Base-by-base conservation (phyloP, 64 coral and sea anemone species). In the Orbicella faveolata region DNA sequence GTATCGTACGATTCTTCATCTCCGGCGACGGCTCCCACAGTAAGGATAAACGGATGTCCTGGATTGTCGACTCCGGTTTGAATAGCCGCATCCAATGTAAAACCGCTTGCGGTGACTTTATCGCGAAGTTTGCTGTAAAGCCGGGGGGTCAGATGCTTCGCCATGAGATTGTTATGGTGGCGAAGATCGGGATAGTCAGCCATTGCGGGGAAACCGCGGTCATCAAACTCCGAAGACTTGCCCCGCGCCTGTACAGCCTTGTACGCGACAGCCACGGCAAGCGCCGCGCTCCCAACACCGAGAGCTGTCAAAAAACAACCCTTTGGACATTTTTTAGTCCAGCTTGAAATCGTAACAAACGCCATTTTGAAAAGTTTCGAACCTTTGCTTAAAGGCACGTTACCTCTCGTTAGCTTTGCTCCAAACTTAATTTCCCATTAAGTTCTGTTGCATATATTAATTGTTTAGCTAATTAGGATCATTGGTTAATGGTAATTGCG, bases 41-140 rank as follows among this genome's bases (percentile, higher is more conserved):
- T 98, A 0, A 83, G 69, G 75, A 98, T 98, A 59, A 98, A 98
- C 0, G 96, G 96, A 69, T 98, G 96, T 5, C 96, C 96, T 0
- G 96, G 96, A n/a, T 98, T 98, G 76, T 98, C 96, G 0, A 98
- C 96, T 55, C 96, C 96, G 0, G 96, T 98, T 36, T 98, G 96
- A 52, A 98, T 95, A 1, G 93, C 93, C 21, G 89, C 87, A 82
- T 98, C 96, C 35, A 98, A 44, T 0, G 93, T 98, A 63, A 88
- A 98, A 51, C 96, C 96, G 25, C 70, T 89, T 9, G 86, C 18
- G 19, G 96, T 98, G 18, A 73, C 9, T 61, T 95, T 87, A 33
- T 93, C 89, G 16, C 96, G 86, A 75, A 98, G 93, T 85, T 98
- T 98, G 20, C 90, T 75, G 83, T 98, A 98, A 33, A 98, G 35